Evolutionary conservation across 1,140 invertebrate species (phyloP).

Genomic region (Tenebrio molitor): DNA sequence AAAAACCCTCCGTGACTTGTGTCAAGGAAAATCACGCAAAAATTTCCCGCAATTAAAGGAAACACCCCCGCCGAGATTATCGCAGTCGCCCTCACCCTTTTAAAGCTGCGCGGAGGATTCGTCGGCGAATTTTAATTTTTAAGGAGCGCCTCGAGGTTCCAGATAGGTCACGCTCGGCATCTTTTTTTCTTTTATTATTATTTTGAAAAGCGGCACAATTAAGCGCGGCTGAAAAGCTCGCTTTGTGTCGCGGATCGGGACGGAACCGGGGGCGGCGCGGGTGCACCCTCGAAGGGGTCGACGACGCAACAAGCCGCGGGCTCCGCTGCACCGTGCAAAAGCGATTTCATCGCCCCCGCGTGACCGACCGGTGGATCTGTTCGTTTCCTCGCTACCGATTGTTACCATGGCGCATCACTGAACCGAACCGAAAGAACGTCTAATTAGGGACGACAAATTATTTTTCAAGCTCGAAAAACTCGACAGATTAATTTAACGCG

Average conservation of each 20-base stretch:
- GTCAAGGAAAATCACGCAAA: too few relatives aligned
- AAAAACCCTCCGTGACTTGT: too few relatives aligned
- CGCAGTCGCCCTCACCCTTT: not conserved
- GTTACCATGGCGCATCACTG: too few relatives aligned
- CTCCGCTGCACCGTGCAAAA: too few relatives aligned
- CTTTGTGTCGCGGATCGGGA: not conserved
- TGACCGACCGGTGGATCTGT: too few relatives aligned
- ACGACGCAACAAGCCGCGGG: not conserved
- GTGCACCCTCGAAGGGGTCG: not conserved
- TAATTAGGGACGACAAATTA: too few relatives aligned
- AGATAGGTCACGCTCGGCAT: conserved; percentile 34
- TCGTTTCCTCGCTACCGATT: too few relatives aligned
- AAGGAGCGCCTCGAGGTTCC: conserved; percentile 24
- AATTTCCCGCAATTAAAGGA: not conserved
- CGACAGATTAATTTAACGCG: too few relatives aligned
- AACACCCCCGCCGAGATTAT: conserved; percentile 28
- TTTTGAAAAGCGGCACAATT: conserved; percentile 27
- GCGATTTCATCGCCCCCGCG: too few relatives aligned
- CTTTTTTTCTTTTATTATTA: conserved; percentile 24
- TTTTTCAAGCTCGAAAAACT: too few relatives aligned
- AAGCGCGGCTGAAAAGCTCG: conserved; percentile 9
- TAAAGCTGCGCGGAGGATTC: conserved; percentile 5
- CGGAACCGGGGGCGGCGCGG: not conserved
- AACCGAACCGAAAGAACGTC: too few relatives aligned
- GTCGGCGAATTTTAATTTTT: conserved; percentile 36